Percentiles rank a stretch among this genome's conserved stretches.
These are phyloP conservation scores for Mustelus asterias DNA, from an alignment of 2,113 vertebrate genomes.

Conservation along the genomic window DNA sequence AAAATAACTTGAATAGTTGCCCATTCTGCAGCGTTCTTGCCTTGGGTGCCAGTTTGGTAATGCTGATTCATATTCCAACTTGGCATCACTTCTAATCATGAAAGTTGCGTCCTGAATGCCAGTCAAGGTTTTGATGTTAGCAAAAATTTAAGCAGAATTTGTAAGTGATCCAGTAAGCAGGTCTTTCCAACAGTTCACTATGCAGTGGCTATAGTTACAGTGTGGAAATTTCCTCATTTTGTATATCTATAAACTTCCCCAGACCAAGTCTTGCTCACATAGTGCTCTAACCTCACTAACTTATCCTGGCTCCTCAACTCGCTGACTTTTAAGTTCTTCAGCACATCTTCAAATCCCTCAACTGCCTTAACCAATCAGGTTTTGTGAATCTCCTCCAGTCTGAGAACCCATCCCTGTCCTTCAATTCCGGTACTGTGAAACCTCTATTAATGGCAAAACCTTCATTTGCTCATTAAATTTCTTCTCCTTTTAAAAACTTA, in stretches of 20 bases:
- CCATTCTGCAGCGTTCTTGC: background rate
- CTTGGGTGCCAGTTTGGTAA: background rate
- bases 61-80: background rate
- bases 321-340: background rate
- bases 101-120: background rate
- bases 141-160: background rate
- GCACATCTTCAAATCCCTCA: background rate
- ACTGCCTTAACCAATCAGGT: no score
- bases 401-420: no score
- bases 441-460: no score
- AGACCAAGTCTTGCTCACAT: background rate
- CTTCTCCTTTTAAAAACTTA: no score
- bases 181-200: background rate
- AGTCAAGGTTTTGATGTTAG: background rate
- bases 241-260: background rate
- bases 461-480: no score
- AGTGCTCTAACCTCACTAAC: no score
- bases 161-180: background rate
- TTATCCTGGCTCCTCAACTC: background rate
- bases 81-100: background rate
- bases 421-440: no score
- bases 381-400: no score
- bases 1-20: background rate
- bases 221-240: background rate
- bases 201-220: background rate